phyloP scores from a whole-genome alignment of 2,888 invertebrate species.

The Ochropleura plecta region DNA sequence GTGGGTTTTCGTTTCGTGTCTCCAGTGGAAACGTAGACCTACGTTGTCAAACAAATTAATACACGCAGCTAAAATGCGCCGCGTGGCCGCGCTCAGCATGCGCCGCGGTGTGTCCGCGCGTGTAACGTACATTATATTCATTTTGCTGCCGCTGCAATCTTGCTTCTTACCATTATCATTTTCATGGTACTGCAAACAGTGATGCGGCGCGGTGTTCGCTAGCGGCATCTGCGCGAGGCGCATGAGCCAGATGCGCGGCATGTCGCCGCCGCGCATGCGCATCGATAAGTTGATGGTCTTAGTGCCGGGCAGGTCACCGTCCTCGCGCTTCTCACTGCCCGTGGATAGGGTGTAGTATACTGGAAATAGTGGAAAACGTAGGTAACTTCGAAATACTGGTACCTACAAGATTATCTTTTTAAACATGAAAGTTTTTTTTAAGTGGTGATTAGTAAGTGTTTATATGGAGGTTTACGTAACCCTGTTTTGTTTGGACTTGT shows the following conservation, averaged over 20 bases:
- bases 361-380: slow-evolving; percentile 75
- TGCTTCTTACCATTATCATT: slow-evolving; percentile 89
- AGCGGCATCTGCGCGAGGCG: slow-evolving; percentile 94
- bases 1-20: no score
- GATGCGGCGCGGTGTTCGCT: slow-evolving; percentile 93
- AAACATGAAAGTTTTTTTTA: neutral
- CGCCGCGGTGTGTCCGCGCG: no score
- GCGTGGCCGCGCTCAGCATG: no score
- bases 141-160: neutral
- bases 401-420: neutral
- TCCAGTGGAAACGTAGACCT: no score
- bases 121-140: no score
- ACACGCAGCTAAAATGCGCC: no score
- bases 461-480: no score
- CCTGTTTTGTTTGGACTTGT: neutral
- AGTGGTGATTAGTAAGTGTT: no score
- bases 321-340: slow-evolving; percentile 78
- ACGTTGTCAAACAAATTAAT: no score
- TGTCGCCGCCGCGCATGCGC: slow-evolving; percentile 86
- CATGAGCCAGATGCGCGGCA: slow-evolving; percentile 95
- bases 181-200: slow-evolving; percentile 94
- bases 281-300: slow-evolving; percentile 88
- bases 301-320: slow-evolving; percentile 77
- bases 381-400: neutral
- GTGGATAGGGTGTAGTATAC: slow-evolving; percentile 93